Evolutionary conservation across 2,797 vertebrate genomes (phyloP).

Genomic region (Psittacula echo): DNA sequence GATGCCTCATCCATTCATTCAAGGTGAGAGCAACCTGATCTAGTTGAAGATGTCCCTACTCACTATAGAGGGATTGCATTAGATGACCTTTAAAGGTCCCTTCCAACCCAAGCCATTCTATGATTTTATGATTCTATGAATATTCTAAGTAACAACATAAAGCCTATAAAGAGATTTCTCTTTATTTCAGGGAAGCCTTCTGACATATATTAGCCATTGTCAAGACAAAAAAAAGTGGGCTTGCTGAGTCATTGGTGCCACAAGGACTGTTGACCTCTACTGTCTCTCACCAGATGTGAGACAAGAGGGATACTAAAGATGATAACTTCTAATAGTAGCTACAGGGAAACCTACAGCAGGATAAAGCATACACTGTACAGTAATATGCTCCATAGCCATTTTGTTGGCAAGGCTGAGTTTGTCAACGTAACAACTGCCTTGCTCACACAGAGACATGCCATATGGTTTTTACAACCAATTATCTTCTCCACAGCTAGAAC

Average conservation of each 20-base stretch:
- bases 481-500: conserved; percentile 45
- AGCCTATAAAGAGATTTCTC: background rate
- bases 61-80: background rate
- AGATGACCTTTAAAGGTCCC: background rate
- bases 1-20: background rate
- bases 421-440: conserved; percentile 35
- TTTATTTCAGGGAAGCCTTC: background rate
- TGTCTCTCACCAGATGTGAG: conserved; percentile 10
- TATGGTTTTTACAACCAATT: conserved; percentile 59
- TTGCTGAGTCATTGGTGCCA: background rate
- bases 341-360: background rate
- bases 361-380: background rate
- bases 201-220: background rate
- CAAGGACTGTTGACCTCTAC: background rate
- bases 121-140: background rate
- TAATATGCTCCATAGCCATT: background rate
- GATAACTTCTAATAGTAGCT: background rate
- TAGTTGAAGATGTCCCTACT: background rate
- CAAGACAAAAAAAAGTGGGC: background rate
- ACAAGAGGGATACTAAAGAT: background rate
- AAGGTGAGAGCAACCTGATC: background rate
- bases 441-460: conserved; percentile 40
- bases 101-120: background rate
- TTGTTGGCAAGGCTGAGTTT: conserved; percentile 15
- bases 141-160: background rate